Base-by-base conservation (phyloP, 2,888 invertebrate genomes). In the Phragmatobia fuliginosa region DNA sequence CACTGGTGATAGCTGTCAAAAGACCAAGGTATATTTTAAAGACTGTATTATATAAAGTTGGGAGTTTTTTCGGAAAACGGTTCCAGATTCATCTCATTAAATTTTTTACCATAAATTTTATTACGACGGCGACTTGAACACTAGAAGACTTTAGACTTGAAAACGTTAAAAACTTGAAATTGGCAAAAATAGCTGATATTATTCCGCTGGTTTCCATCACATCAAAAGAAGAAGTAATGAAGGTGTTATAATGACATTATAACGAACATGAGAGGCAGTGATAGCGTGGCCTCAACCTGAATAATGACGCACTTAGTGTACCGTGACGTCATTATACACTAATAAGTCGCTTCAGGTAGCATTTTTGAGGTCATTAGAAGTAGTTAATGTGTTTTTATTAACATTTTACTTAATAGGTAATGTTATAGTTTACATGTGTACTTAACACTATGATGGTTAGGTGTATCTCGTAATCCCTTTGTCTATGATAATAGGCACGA, bases 291-390 rank as follows among this genome's bases (percentile, higher is more conserved):
- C 32, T 49, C 16, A 49, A 45, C 32, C n/a, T 63, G 11, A 49
- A 8, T 62, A 62, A 62, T 49, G 67, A 62, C 31, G 16, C 41
- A 38, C 38, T 67, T 67, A 62, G 16, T 32, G 16, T 25, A 41
- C 59, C 45, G 45, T 45, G n/a, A 66, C 66, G 38, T 38, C 32
- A 59, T n/a, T 66, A 8, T 25, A 18, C 36, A 59, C 16, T n/a
- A 28, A 16, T 45, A 45, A 58, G 21, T 16, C 31, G n/a, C 49
- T n/a, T 49, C 4, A n/a, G 49, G 16, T 63, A n/a, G n/a, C 32
- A 49, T 11, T 2, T 63, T 49, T 14, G 16, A 49, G 25, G 38
- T 28, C 10, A 61, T 38, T 18, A 63, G 16, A 16, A 14, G 62
- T 28, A 7, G 5, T 16, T n/a, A 45, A 49, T 16, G 49, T 38